These are phyloP conservation scores for Ammospiza maritima DNA, from an alignment of 2,797 vertebrate species.

Conservation along the genomic window DNA sequence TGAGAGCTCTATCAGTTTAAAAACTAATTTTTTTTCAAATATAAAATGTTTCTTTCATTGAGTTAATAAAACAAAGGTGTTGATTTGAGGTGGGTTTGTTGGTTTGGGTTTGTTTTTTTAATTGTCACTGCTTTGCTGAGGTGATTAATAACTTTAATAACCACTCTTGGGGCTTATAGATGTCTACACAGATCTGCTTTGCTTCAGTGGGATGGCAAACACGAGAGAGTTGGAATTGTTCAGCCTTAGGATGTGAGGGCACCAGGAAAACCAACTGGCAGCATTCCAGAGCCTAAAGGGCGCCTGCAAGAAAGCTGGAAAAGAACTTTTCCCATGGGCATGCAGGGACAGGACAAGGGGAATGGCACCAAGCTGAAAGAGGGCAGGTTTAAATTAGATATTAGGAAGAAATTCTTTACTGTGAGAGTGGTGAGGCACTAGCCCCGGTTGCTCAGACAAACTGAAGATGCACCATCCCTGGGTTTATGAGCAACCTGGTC, in stretches of 20 bases:
- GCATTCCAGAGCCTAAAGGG: not conserved
- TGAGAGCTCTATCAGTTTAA: not conserved
- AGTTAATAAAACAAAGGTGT: not conserved
- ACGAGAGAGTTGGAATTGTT: not conserved
- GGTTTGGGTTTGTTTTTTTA: not conserved
- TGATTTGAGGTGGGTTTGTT: not conserved
- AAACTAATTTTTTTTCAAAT: not conserved
- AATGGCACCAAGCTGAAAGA: not conserved
- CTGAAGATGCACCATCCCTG: not conserved
- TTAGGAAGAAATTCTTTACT: not conserved
- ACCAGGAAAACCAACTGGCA: not conserved
- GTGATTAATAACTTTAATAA: not conserved
- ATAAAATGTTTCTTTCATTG: not conserved
- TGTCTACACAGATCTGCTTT: not conserved
- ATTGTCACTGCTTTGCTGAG: not conserved
- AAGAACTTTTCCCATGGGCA: not conserved
- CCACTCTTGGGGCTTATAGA: not conserved
- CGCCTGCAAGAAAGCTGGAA: not conserved
- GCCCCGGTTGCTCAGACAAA: not conserved
- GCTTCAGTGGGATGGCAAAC: not conserved
- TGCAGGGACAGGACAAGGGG: not conserved
- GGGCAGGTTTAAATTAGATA: not conserved
- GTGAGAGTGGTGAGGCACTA: not conserved
- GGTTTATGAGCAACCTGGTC: not conserved
- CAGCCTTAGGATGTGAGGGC: not conserved